Evolutionary conservation across 2,113 vertebrate species (phyloP).

Genomic region (Argyrosomus japonicus): DNA sequence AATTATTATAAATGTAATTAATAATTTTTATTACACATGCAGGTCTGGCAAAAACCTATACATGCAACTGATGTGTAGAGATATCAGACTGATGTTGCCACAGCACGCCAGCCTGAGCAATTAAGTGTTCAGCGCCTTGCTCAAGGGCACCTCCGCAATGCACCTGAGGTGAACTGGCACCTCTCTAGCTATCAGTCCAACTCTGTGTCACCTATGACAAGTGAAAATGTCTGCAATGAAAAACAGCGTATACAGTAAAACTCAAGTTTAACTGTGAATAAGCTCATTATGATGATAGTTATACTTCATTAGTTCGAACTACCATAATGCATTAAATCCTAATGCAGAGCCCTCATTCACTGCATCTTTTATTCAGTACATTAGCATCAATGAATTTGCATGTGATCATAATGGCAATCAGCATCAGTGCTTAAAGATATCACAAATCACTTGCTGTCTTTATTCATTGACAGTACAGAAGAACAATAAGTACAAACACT

Average conservation of each 20-base stretch:
- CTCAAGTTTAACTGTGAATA: not conserved
- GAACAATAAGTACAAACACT: not conserved
- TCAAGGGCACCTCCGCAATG: no score
- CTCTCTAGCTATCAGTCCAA: no score
- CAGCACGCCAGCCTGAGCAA: no score
- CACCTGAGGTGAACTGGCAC: no score
- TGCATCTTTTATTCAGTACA: not conserved
- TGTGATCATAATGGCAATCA: not conserved
- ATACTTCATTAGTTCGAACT: not conserved
- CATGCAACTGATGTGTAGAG: no score
- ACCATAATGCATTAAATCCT: not conserved
- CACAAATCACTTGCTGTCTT: not conserved
- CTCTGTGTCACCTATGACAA: not conserved
- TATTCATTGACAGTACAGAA: not conserved
- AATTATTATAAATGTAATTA: no score
- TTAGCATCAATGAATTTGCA: not conserved
- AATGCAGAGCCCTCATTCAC: not conserved
- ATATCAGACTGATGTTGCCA: no score
- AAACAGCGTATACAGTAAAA: not conserved
- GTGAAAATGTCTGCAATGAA: not conserved
- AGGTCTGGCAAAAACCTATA: no score
- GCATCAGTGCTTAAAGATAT: constrained; percentile 8
- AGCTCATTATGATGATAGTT: not conserved
- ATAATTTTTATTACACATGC: no score
- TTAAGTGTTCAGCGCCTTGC: no score